These are phyloP conservation scores for Hemiscyllium ocellatum DNA, from an alignment of 2,113 vertebrate species.

Conservation along the genomic window DNA sequence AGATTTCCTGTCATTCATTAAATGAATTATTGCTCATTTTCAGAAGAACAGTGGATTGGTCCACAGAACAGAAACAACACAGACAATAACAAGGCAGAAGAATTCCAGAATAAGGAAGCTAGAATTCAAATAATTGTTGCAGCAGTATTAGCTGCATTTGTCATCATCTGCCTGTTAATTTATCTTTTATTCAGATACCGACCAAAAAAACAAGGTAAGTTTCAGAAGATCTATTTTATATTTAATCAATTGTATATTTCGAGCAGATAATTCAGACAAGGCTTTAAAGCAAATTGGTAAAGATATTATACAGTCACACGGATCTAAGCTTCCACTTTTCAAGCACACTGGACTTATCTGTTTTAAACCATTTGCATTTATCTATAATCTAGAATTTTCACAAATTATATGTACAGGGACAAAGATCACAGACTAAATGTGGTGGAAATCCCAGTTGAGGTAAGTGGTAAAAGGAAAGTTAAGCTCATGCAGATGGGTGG, in stretches of 20 bases:
- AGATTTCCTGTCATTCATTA: not conserved
- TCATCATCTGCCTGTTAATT: conserved; percentile 3
- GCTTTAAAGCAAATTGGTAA: not conserved
- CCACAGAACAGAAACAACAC: not conserved
- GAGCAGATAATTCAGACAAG: not conserved
- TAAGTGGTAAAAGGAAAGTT: not conserved
- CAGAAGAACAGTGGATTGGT: too few species aligned
- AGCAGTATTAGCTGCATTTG: not conserved
- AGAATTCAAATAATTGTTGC: not conserved
- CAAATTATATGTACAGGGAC: not conserved
- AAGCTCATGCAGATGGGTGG: not conserved
- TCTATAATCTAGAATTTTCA: not conserved
- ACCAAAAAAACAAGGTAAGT: conserved; percentile 24
- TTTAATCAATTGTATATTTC: not conserved
- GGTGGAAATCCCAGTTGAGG: not conserved
- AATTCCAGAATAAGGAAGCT: not conserved
- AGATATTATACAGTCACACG: not conserved
- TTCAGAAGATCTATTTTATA: not conserved
- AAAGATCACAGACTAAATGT: not conserved
- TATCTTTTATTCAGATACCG: conserved; percentile 15
- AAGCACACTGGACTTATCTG: not conserved
- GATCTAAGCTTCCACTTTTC: not conserved
- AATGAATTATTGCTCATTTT: not conserved
- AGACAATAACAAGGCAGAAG: not conserved
- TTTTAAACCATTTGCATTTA: not conserved